Percentiles rank a stretch among this genome's conserved stretches.
Evolutionary conservation across 1,140 invertebrate genomes (phyloP).

Genomic region (Drosophila willistoni): DNA sequence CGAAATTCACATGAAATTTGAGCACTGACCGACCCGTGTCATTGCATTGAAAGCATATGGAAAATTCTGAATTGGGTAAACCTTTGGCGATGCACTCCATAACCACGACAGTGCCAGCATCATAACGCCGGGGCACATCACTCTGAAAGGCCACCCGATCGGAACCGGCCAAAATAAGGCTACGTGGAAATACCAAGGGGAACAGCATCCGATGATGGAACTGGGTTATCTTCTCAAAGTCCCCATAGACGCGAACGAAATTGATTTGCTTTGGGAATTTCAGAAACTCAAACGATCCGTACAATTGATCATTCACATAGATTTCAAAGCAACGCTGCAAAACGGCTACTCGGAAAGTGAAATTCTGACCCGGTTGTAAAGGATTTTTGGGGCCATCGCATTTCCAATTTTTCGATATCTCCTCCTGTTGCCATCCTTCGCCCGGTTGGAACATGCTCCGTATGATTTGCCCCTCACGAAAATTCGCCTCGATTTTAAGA

Average conservation of each 20-base stretch:
- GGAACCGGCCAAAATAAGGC: constrained; percentile 54
- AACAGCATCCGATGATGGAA: constrained; percentile 82
- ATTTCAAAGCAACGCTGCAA: constrained; percentile 80
- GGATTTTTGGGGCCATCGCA: constrained; percentile 79
- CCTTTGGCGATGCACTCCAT: constrained; percentile 82
- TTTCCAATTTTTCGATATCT: constrained; percentile 82
- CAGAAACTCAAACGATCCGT: constrained; percentile 78
- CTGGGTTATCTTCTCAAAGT: constrained; percentile 80
- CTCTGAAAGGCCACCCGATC: constrained; percentile 79
- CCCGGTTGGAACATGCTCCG: constrained; percentile 82
- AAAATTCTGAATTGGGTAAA: constrained; percentile 75
- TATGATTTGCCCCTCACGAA: constrained; percentile 81
- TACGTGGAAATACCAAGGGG: constrained; percentile 74
- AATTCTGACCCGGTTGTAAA: constrained; percentile 72
- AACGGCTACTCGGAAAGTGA: constrained; percentile 78
- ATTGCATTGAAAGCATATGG: constrained; percentile 81
- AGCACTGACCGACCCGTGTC: constrained; percentile 74
- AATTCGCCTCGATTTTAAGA: constrained; percentile 80
- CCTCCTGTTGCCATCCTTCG: constrained; percentile 81
- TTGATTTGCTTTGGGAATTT: constrained; percentile 82
- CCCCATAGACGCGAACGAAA: constrained; percentile 72
- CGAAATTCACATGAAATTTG: constrained; percentile 78
- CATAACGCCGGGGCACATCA: constrained; percentile 75
- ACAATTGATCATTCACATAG: constrained; percentile 79
- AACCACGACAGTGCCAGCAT: constrained; percentile 77